Base-by-base conservation (phyloP, 1,140 invertebrate species). In the Vanessa tameamea region DNA sequence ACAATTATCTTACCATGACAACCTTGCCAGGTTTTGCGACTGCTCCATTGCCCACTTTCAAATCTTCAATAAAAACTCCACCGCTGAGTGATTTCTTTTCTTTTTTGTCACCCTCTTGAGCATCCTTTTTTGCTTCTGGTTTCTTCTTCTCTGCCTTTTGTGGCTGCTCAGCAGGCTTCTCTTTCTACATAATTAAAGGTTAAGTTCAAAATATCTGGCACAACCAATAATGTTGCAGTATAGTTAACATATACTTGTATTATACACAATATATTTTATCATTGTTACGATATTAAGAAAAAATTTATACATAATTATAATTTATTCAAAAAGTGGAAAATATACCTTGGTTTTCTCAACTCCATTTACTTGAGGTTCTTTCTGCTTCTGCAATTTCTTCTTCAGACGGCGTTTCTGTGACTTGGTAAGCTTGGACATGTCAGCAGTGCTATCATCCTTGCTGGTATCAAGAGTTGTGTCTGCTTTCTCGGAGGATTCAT, bases 1-100 rank as follows among this genome's bases (percentile, higher is more conserved):
- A 43, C 37, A 43, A 53, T 53, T 0, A 53, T 79, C 87, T 80
- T 66, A 93, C 92, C 80, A 91, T 88, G 64, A 97, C 95, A 86
- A 95, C 94, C 94, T 96, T 97, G 15, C 97, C 97, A 31, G 92
- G 78, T 84, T 97, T 97, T 0, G 96, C 97, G n/a, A 94, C 88
- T 1, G 94, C 90, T 11, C 98, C 98, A 78, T 92, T 94, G 12
- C 98, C 98, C 59, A 95, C 85, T 87, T 95, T 95, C 0, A 97
- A 8, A 77, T 99, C 98, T 87, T 97, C 95, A 76, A 97, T 90
- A 69, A 95, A 92, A 0, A 98, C 94, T 66, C 97, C 97, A 53
- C 96, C 96, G 78, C 94, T 90, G 15, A 97, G 75, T 8, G 94
- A 93, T 79, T 95, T 95, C 83, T 95, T 96, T 72, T 94, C 93